A percentile compares a stretch with the other conserved stretches of the same genome.
phyloP scores from a whole-genome alignment of 2,113 vertebrate species.

The Centrocercus urophasianus region DNA sequence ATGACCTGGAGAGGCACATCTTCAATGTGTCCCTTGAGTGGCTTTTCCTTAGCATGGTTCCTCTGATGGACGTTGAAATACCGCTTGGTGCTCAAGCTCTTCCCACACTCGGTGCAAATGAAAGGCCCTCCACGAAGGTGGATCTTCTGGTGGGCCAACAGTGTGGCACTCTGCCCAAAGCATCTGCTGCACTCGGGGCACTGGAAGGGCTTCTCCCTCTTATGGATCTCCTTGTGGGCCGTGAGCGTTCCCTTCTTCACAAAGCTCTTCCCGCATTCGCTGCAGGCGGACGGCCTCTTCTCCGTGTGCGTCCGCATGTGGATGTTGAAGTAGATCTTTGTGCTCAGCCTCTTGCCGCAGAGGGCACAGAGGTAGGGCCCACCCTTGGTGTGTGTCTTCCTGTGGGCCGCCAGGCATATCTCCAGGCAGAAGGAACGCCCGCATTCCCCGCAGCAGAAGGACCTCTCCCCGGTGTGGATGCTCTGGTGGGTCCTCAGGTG shows the following conservation, averaged over 20 bases:
- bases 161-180: slow-evolving; percentile 18
- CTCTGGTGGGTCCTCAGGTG: neutral
- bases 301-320: neutral
- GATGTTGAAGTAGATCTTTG: neutral
- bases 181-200: slow-evolving; percentile 6
- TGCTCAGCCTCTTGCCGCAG: slow-evolving; percentile 8
- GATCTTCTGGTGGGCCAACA: slow-evolving; percentile 36
- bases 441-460: neutral
- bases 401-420: neutral
- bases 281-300: neutral
- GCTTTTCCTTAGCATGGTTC: slow-evolving; percentile 8
- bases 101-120: slow-evolving; percentile 11
- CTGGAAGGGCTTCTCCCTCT: slow-evolving; percentile 4
- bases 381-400: neutral
- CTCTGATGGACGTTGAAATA: neutral
- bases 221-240: neutral
- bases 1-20: neutral
- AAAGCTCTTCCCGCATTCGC: neutral
- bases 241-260: slow-evolving; percentile 30
- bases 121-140: neutral
- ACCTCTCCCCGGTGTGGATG: neutral
- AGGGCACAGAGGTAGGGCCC: neutral
- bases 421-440: neutral
- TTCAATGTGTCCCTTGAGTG: rapidly evolving
- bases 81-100: slow-evolving; percentile 28